Evolutionary conservation across 2,797 vertebrate genomes (phyloP), one percentile per base, ranked within the genome.

Genomic region (Graptemys geographica): DNA sequence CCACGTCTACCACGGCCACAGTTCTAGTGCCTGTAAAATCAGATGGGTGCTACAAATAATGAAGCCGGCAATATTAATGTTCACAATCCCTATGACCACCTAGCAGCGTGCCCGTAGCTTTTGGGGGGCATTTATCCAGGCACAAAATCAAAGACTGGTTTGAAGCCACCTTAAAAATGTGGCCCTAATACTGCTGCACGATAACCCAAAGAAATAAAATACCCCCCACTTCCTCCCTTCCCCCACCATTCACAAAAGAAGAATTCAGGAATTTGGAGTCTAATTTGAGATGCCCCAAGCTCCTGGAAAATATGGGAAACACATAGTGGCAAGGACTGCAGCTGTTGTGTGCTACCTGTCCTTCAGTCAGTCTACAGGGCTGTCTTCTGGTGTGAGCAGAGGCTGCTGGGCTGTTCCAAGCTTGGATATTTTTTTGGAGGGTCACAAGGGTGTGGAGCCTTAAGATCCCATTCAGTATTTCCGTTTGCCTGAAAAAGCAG

Each of bases 401-500:
- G 89, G 59, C 52, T 5, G 1, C 87, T 89, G 3, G 0, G 55
- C n/a, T 83, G 76, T 82, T 94, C 83, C 69, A 52, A 86, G 76
- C 55, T 65, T 57, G 79, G 52, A 13, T 6, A 31, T 84, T 89
- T 83, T 57, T 81, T 55, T 49, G 65, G 90, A 62, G 47, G 65
- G 47, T 76, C 41, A 11, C 16, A 74, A 82, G 37, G 25, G 37
- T 11, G 28, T 18, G 55, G 37, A 84, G 49, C 15, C 78, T 80
- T 87, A 87, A 84, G 89, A 87, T 85, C 21, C 55, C 56, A 59
- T 49, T 95, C 90, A 56, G 25, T 44, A 12, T 87, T 92, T 90
- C 79, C 89, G 55, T 4, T 10, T 91, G 94, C 81, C n/a, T 62
- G 57, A 96, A 97, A 90, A 84, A 91, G 56, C 93, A 90, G 92